Conservation (phyloP, 1,140 invertebrate genomes). For the Lepidurus arcticus region DNA sequence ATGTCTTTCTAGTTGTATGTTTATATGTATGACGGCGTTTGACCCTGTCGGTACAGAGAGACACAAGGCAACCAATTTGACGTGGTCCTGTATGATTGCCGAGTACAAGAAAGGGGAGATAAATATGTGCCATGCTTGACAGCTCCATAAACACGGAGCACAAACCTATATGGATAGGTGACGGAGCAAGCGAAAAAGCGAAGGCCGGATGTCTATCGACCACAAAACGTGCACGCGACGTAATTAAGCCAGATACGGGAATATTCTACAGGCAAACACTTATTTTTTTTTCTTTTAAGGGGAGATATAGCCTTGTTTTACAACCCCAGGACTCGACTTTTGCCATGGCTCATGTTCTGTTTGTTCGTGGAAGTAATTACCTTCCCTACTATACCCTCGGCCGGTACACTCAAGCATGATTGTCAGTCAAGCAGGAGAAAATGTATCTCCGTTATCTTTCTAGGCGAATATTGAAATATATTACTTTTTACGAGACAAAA, state of each 20-base stretch:
- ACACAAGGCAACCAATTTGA: not conserved
- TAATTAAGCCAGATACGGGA: not conserved
- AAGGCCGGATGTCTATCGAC: not conserved
- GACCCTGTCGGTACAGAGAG: not conserved
- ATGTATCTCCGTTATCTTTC: no score
- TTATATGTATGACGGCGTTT: not conserved
- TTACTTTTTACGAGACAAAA: no score
- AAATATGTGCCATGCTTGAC: not conserved
- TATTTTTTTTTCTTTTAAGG: not conserved
- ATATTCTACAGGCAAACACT: not conserved
- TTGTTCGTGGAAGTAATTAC: not conserved
- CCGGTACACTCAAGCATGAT: no score
- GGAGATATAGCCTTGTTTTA: not conserved
- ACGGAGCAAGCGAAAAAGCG: not conserved
- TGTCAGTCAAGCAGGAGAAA: no score
- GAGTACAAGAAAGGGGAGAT: not conserved
- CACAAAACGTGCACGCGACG: slow-evolving; percentile 11
- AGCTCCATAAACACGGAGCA: not conserved
- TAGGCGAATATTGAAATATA: no score
- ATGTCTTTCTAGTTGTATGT: not conserved
- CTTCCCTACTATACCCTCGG: no score
- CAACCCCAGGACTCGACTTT: not conserved
- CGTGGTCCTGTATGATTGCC: not conserved
- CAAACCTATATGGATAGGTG: not conserved
- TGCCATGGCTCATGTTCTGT: not conserved